Conservation (phyloP, 2,888 invertebrate genomes). For the Oxycera nigricornis region DNA sequence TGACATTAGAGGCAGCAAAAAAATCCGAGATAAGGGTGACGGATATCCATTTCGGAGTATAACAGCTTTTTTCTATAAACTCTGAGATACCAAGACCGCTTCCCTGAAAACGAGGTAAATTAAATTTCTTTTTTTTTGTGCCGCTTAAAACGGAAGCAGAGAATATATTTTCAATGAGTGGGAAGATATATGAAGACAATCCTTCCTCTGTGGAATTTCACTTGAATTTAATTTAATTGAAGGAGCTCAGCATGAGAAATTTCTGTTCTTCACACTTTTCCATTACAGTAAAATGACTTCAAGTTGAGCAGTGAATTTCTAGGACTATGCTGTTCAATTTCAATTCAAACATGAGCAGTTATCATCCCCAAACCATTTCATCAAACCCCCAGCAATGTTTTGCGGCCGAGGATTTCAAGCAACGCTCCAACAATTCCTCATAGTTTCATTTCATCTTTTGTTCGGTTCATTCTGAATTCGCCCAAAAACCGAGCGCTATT, state of each 20-base stretch:
- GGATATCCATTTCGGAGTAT: constrained; percentile 44
- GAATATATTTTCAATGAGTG: constrained; percentile 30
- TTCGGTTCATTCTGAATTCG: constrained; percentile 3
- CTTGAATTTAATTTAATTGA: no score
- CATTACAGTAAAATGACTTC: no score
- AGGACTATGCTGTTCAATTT: no score
- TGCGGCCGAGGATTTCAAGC: neutral
- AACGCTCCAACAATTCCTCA: constrained; percentile 19
- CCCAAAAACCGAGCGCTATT: constrained; percentile 5
- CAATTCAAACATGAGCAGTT: no score
- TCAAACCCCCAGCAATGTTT: no score
- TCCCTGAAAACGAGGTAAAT: constrained; percentile 44
- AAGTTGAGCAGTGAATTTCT: no score
- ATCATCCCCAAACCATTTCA: no score
- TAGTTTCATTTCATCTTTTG: neutral
- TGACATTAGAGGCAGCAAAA: neutral
- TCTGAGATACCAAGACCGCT: constrained; percentile 4
- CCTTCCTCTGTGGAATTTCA: neutral
- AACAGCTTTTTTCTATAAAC: constrained; percentile 31
- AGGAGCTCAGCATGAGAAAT: no score
- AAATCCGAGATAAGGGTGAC: constrained; percentile 43
- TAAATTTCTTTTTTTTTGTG: constrained; percentile 43
- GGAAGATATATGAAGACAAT: constrained; percentile 29
- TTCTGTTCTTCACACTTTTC: no score
- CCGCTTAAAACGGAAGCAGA: constrained; percentile 9